A percentile compares a stretch with the other conserved stretches of the same genome.
Conservation (phyloP, 2,797 vertebrate species). For the Scolopax bukidnonensis region DNA sequence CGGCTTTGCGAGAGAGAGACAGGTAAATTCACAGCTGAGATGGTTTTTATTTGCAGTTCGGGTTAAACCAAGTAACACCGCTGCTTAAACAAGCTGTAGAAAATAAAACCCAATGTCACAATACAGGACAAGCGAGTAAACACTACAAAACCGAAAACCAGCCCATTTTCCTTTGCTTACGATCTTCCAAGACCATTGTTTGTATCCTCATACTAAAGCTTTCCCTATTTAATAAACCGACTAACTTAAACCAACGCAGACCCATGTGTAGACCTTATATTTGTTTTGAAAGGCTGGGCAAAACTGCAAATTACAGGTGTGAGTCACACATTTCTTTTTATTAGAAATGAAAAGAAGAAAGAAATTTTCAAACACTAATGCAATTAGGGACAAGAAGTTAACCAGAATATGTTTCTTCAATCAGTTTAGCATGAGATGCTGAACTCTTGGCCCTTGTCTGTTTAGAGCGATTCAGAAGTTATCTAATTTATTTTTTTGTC, state of each 20-base stretch:
- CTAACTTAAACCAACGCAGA: background rate
- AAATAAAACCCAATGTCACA: background rate
- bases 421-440: background rate
- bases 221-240: background rate
- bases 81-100: background rate
- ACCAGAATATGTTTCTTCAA: background rate
- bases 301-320: background rate
- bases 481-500: background rate
- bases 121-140: background rate
- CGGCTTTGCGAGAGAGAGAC: background rate
- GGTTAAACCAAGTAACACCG: background rate
- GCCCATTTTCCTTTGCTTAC: background rate
- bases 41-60: background rate
- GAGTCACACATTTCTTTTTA: background rate
- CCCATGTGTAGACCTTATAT: background rate
- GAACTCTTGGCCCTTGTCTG: background rate
- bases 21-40: background rate
- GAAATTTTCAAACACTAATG: background rate
- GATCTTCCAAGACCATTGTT: background rate
- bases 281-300: background rate
- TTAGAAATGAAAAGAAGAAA: too few species aligned
- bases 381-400: background rate
- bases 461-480: background rate
- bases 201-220: background rate
- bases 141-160: background rate